These are phyloP conservation scores for Hydropotes inermis DNA, from an alignment of 2,113 vertebrate species.

Conservation along the genomic window DNA sequence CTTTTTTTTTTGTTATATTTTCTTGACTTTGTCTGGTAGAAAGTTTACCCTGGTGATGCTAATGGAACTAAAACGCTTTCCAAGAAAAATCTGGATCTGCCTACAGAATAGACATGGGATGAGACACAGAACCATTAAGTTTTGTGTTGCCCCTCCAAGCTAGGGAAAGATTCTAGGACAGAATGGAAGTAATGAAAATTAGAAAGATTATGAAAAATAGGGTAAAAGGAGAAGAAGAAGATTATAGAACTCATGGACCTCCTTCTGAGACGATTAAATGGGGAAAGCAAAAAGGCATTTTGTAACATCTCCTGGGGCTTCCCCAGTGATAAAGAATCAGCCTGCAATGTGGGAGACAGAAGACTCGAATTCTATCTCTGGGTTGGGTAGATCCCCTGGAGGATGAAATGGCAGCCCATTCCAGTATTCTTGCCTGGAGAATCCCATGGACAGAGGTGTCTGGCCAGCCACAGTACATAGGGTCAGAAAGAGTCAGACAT, in stretches of 20 bases:
- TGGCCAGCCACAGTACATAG: neutral
- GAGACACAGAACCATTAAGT: neutral
- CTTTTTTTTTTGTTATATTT: neutral
- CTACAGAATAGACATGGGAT: neutral
- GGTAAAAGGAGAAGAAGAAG: neutral
- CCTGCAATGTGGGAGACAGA: neutral
- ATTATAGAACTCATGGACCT: neutral
- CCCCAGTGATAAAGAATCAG: neutral
- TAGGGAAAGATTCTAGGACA: neutral
- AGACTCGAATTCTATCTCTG: neutral
- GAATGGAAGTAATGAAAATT: neutral
- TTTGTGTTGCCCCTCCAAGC: neutral
- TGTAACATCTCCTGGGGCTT: neutral
- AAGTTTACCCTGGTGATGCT: neutral
- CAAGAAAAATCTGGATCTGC: neutral
- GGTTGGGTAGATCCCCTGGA: neutral
- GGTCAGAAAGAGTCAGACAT: neutral
- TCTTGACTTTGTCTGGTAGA: neutral
- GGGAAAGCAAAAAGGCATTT: neutral
- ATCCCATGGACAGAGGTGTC: neutral
- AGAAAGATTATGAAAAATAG: neutral
- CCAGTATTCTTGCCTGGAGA: neutral
- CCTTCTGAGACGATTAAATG: neutral
- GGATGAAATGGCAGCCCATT: neutral
- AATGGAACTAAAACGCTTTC: neutral